phyloP scores from a whole-genome alignment of 2,113 vertebrate genomes.

The Cochlearius cochlearius region DNA sequence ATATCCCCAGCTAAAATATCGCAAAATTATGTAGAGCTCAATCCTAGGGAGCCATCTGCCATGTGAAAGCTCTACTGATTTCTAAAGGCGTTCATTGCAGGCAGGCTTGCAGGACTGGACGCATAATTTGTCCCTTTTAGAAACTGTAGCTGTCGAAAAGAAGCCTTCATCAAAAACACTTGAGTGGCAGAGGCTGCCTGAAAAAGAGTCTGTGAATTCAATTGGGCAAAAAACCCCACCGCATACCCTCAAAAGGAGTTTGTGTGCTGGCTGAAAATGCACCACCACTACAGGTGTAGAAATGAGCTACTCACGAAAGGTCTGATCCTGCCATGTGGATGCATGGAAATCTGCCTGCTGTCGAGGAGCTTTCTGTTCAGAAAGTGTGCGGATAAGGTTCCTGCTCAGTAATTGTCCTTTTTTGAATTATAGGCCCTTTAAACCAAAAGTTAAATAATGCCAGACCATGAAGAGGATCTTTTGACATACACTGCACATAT shows the following conservation, averaged over 20 bases:
- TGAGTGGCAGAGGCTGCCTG: not conserved
- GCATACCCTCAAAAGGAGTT: not conserved
- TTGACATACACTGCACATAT: rapidly evolving
- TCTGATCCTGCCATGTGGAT: not conserved
- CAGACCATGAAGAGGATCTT: not conserved
- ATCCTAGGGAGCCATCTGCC: slow-evolving; percentile 57
- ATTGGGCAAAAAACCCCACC: not conserved
- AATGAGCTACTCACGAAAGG: not conserved
- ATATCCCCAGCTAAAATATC: slow-evolving; percentile 59
- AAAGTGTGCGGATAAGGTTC: not conserved
- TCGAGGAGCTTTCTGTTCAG: not conserved
- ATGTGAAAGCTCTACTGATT: slow-evolving; percentile 58
- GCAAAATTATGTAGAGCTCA: slow-evolving; percentile 55
- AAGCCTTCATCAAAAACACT: not conserved
- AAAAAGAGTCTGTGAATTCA: not conserved
- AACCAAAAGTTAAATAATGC: not conserved
- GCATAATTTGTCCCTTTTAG: slow-evolving; percentile 53
- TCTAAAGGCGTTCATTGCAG: not conserved
- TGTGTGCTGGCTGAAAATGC: not conserved
- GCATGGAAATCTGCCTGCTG: not conserved
- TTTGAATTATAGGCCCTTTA: not conserved
- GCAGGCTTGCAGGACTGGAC: slow-evolving; percentile 48
- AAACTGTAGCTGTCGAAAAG: slow-evolving; percentile 1
- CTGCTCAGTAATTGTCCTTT: not conserved
- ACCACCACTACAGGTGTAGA: not conserved